Conservation (phyloP, 2,797 vertebrate species). For the Rhinogobio ventralis region DNA sequence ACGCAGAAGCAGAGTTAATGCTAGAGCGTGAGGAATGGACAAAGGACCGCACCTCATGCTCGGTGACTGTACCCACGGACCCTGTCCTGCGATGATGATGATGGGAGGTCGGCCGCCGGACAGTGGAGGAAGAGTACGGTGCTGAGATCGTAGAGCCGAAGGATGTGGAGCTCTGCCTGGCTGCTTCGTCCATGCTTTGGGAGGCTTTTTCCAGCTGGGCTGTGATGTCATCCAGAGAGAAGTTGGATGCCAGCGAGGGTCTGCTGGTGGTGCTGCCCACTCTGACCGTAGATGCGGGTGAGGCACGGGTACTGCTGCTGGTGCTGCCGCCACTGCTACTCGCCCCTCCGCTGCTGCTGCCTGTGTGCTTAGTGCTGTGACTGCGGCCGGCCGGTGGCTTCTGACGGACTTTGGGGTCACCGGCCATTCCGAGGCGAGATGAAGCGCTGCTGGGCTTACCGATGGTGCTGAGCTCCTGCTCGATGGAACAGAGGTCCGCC, state of each 20-base stretch:
- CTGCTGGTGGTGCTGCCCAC: slow-evolving; percentile 69
- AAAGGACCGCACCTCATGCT: slow-evolving; percentile 85
- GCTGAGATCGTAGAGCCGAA: slow-evolving; percentile 62
- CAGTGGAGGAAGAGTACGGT: slow-evolving; percentile 74
- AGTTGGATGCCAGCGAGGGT: slow-evolving; percentile 87
- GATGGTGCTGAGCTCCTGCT: slow-evolving; percentile 93
- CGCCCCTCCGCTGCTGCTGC: slow-evolving; percentile 77
- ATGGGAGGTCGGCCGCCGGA: slow-evolving; percentile 69
- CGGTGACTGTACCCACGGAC: slow-evolving; percentile 92
- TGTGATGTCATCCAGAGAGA: slow-evolving; percentile 96
- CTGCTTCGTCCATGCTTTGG: slow-evolving; percentile 95
- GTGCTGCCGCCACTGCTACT: slow-evolving; percentile 80
- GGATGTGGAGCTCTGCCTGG: slow-evolving; percentile 78
- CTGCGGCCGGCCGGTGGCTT: slow-evolving; percentile 85
- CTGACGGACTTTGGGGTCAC: slow-evolving; percentile 82
- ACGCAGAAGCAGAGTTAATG: slow-evolving; percentile 89
- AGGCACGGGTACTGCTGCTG: slow-evolving; percentile 87
- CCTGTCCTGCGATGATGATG: slow-evolving; percentile 91
- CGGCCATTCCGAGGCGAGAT: slow-evolving; percentile 71
- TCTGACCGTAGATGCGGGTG: slow-evolving; percentile 84
- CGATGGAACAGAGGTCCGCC: slow-evolving; percentile 97
- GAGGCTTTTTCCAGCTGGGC: slow-evolving; percentile 91
- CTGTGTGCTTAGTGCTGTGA: slow-evolving; percentile 75
- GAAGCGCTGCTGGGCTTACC: slow-evolving; percentile 80
- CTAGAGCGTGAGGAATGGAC: slow-evolving; percentile 94